phyloP scores from a whole-genome alignment of 2,113 vertebrate species.

The Bucco capensis region DNA sequence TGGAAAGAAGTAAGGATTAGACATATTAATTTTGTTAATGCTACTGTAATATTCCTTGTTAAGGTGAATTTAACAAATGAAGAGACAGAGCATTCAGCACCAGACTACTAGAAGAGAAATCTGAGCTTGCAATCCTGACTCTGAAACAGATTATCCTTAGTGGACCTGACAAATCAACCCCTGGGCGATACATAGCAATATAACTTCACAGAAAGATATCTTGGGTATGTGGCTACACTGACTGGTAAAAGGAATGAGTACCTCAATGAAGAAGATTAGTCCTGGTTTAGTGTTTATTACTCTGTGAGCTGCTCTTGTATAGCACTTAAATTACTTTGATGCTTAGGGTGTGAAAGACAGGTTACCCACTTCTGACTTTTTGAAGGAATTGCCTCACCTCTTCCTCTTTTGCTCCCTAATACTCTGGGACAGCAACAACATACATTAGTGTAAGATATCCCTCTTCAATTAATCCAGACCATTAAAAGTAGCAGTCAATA shows the following conservation, averaged over 20 bases:
- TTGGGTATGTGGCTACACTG: not conserved
- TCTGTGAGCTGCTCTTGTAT: not conserved
- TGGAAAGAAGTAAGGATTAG: not conserved
- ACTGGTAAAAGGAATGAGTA: not conserved
- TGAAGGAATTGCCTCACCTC: not conserved
- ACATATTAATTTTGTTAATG: not conserved
- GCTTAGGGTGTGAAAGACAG: not conserved
- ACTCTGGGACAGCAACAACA: not conserved
- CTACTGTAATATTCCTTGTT: not conserved
- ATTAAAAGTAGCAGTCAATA: not conserved
- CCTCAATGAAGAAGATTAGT: not conserved
- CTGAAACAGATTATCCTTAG: not conserved
- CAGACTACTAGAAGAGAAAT: not conserved
- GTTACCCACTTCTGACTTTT: not conserved
- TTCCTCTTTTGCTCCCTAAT: not conserved
- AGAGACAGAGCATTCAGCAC: not conserved
- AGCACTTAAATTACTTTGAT: not conserved
- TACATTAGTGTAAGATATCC: not conserved
- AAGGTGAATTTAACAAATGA: not conserved
- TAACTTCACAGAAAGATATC: not conserved
- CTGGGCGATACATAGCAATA: not conserved
- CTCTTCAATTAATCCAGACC: not conserved
- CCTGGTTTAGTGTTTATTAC: not conserved
- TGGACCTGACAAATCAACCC: not conserved
- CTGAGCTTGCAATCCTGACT: not conserved